Conservation (phyloP, 2,888 invertebrate genomes). For the Xiphydria camelus region DNA sequence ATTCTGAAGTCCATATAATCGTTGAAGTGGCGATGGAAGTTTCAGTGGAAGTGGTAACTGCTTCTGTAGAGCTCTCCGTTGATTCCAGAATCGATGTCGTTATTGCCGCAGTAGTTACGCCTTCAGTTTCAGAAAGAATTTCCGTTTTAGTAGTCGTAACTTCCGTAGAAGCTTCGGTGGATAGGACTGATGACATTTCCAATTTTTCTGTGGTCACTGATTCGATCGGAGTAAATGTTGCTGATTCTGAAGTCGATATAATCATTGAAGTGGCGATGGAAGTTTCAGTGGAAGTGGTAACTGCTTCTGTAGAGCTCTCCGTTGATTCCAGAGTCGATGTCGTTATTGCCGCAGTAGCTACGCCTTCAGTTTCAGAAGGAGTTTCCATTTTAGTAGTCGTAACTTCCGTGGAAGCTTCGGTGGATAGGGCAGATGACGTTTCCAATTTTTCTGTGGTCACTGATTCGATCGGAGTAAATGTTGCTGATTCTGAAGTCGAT, state of each 20-base stretch:
- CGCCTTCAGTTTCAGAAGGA: not conserved
- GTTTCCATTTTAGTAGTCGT: not conserved
- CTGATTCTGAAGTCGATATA: slow-evolving; percentile 5
- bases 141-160: slow-evolving; percentile 8
- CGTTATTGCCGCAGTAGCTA: not conserved
- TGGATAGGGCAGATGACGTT: no score
- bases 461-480: no score
- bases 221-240: no score
- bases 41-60: slow-evolving; percentile 23
- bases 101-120: not conserved
- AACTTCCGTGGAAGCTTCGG: not conserved
- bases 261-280: slow-evolving; percentile 28
- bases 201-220: slow-evolving; percentile 1
- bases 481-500: no score
- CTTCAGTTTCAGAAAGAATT: slow-evolving; percentile 6
- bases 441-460: no score
- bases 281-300: slow-evolving; percentile 28
- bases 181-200: not conserved
- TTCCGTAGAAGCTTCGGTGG: slow-evolving; percentile 8
- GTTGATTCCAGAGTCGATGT: slow-evolving; percentile 1
- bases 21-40: slow-evolving; percentile 32
- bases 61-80: slow-evolving; percentile 3
- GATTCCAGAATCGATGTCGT: not conserved
- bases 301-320: slow-evolving; percentile 2
- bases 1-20: slow-evolving; percentile 4